Base-by-base conservation (phyloP, 1,140 invertebrate genomes). In the Cryptotermes secundus region DNA sequence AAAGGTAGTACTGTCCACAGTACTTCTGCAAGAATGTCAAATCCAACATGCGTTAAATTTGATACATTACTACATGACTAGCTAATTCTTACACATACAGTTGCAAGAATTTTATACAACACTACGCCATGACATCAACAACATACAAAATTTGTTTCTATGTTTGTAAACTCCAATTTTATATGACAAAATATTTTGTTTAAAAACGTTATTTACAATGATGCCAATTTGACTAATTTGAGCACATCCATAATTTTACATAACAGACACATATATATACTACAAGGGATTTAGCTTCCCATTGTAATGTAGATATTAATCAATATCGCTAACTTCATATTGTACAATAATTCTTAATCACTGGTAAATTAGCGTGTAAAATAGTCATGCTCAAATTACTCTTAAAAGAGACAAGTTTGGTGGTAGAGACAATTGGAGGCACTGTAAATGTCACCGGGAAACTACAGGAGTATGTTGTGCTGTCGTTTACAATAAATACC, bases 311-410 rank as follows among this genome's bases (percentile, higher is more conserved):
- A 72, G 26, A 31, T n/a, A 16, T 72, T 72, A n/a, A 26, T 72
- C n/a, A 72, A 72, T 72, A 72, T 31, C 59, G 9, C 26, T n/a
- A 31, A n/a, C n/a, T 26, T 72, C 31, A n/a, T 31, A 72, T 31
- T 72, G n/a, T 72, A 72, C 59, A 72, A 31, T n/a, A 72, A 10
- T n/a, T 26, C 26, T 72, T 72, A n/a, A 72, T 72, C 26, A 59
- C 3, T 59, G 26, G 24, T 7, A 59, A 24, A 31, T 72, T 31
- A 31, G 12, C 14, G 26, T 72, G 59, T n/a, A 72, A 31, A 72
- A 72, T 72, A 72, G 59, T 72, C 59, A 72, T 72, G 59, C 59
- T 72, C 59, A 72, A 72, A 72, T 72, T 72, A 72, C 16, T 72
- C 59, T 10, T 72, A 26, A 49, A 49, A 72, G 59, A 72, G n/a